These are phyloP conservation scores for Glyptemys insculpta DNA, from an alignment of 2,797 vertebrate species.

Conservation along the genomic window DNA sequence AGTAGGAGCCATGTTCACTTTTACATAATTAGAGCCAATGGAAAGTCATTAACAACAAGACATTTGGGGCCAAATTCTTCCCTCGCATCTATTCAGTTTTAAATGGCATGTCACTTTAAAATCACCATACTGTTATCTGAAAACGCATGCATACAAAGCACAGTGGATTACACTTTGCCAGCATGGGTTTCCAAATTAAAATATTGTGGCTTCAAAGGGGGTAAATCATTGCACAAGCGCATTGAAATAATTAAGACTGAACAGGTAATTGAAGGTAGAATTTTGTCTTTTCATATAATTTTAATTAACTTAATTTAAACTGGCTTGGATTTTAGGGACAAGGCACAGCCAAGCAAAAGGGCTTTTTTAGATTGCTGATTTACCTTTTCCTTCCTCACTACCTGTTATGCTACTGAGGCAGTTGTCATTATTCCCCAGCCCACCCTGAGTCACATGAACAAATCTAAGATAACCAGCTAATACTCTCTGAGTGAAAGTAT, in stretches of 20 bases:
- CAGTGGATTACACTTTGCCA: constrained; percentile 50
- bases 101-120: constrained; percentile 2
- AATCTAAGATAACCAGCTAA: not conserved
- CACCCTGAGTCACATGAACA: not conserved
- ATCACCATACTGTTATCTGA: not conserved
- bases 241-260: not conserved
- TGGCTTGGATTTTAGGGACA: not conserved
- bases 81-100: not conserved
- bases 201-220: not conserved
- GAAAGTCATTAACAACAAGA: not conserved
- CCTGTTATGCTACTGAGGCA: not conserved
- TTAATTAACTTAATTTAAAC: not conserved
- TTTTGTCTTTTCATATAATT: not conserved
- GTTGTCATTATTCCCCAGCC: not conserved
- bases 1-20: not conserved
- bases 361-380: not conserved
- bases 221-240: not conserved
- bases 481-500: not conserved
- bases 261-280: not conserved
- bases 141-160: not conserved
- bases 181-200: constrained; percentile 32
- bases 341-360: not conserved
- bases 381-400: not conserved
- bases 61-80: not conserved
- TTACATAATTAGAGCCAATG: not conserved